Conservation (phyloP, 2,888 invertebrate genomes). For the Ochropleura leucogaster region DNA sequence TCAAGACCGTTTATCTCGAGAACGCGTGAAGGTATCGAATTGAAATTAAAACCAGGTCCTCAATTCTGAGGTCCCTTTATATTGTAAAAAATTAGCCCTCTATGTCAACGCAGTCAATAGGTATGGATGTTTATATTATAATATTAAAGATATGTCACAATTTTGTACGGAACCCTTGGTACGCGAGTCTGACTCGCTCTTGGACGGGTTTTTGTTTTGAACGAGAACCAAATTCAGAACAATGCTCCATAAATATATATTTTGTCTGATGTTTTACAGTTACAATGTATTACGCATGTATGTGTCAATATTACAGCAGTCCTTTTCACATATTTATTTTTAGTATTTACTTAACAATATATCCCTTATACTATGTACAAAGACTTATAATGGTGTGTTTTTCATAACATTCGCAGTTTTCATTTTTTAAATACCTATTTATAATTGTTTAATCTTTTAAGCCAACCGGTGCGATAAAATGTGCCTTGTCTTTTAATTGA, state of each 20-base stretch:
- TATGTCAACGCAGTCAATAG: no score
- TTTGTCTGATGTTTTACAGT: background rate
- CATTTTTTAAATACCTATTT: background rate
- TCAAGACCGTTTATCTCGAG: no score
- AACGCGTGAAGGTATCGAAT: no score
- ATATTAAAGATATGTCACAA: no score
- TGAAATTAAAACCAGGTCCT: no score
- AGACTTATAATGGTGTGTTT: conserved; percentile 9
- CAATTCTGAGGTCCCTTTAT: no score
- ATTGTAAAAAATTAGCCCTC: no score
- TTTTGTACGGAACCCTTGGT: no score
- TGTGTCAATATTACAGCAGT: background rate
- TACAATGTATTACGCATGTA: no score
- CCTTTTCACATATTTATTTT: background rate
- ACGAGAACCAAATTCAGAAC: background rate
- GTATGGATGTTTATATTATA: no score
- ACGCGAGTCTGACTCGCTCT: no score
- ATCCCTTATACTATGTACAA: background rate
- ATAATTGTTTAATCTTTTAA: conserved; percentile 1
- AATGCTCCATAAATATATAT: background rate
- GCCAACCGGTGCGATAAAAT: conserved; percentile 23
- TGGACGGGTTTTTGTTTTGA: background rate
- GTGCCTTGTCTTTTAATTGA: conserved; percentile 5
- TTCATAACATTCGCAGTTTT: background rate
- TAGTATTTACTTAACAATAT: background rate